Percentiles rank a stretch among this genome's conserved stretches.
phyloP scores from a whole-genome alignment of 1,140 invertebrate genomes.

The Drosophila kanapiae region DNA sequence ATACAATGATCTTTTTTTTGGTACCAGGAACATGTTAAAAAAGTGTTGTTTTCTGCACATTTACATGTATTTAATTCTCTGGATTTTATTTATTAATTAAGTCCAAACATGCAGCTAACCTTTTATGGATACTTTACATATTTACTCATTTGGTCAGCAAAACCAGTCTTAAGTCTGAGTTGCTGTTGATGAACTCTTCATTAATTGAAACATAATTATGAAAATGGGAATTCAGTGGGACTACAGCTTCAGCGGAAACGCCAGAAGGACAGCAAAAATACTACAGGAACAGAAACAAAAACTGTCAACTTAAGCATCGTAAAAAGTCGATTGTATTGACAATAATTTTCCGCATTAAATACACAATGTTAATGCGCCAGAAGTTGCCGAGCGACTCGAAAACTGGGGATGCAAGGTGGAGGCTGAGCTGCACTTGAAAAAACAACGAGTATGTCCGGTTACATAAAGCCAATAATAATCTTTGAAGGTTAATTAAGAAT shows the following conservation, averaged over 20 bases:
- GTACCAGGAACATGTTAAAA: not conserved
- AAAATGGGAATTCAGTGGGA: slow-evolving; percentile 4
- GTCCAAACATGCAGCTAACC: not conserved
- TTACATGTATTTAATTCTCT: too few species aligned
- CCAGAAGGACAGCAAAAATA: slow-evolving; percentile 24
- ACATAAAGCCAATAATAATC: too few species aligned
- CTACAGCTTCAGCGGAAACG: slow-evolving; percentile 12
- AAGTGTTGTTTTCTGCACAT: not conserved
- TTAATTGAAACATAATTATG: slow-evolving; percentile 40
- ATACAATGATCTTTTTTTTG: not conserved
- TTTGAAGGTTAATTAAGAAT: too few species aligned
- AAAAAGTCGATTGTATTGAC: slow-evolving; percentile 78
- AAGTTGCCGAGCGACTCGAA: slow-evolving; percentile 37
- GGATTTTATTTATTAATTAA: not conserved
- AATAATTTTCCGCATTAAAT: slow-evolving; percentile 72
- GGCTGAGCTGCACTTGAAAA: slow-evolving; percentile 10
- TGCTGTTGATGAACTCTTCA: slow-evolving; percentile 1
- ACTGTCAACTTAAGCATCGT: slow-evolving; percentile 74
- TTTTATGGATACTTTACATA: not conserved
- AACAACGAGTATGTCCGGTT: not conserved
- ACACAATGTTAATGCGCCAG: slow-evolving; percentile 73
- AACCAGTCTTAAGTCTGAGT: not conserved
- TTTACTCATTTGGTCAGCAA: not conserved
- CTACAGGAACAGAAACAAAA: slow-evolving; percentile 46
- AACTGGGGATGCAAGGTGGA: slow-evolving; percentile 41